Base-by-base conservation (phyloP, 2,113 vertebrate genomes). In the Rissa tridactyla region DNA sequence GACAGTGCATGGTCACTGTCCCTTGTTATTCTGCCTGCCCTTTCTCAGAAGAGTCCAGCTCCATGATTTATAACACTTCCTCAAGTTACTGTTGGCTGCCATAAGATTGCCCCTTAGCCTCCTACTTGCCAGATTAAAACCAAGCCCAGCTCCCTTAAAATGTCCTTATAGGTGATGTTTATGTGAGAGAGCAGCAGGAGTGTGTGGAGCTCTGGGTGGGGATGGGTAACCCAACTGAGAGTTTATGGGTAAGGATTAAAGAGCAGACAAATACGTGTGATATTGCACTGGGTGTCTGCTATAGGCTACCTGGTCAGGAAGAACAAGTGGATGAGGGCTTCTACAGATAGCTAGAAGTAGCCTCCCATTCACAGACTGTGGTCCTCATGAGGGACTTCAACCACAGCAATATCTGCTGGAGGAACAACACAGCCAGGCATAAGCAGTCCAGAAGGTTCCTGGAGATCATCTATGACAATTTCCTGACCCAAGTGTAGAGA, bases 121-220 rank as follows among this genome's bases (percentile, higher is more conserved):
- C 11, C 23, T 46, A 54, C 4, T 23, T 79, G 20, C 2, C 25
- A 68, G 70, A 70, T 42, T 44, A 62, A 66, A 83, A 88, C 5
- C 8, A 30, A 19, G 2, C 1, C 4, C 2, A 22, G 3, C 3
- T 82, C 10, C 3, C 30, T 58, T 40, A 58, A 36, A 47, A 34
- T 54, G 36, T 57, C 44, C 18, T 52, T 10, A 19, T 4, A 54
- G 6, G 9, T 51, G 22, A 17, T 9, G 3, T 27, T 52, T 16
- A 18, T 23, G 21, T 54, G 22, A 60, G 14, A 58, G 6, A 57
- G 10, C 8, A 82, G 22, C 14, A 77, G 25, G 13, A 80, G 16
- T 46, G 14, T 32, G 18, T 10, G n/a, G 38, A 71, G 47, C 9
- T 68, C 27, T n/a, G 60, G 13, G 7, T 55, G 12, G 25, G 6